Conservation (phyloP, 2,113 vertebrate species). For the Lasiurus cinereus region DNA sequence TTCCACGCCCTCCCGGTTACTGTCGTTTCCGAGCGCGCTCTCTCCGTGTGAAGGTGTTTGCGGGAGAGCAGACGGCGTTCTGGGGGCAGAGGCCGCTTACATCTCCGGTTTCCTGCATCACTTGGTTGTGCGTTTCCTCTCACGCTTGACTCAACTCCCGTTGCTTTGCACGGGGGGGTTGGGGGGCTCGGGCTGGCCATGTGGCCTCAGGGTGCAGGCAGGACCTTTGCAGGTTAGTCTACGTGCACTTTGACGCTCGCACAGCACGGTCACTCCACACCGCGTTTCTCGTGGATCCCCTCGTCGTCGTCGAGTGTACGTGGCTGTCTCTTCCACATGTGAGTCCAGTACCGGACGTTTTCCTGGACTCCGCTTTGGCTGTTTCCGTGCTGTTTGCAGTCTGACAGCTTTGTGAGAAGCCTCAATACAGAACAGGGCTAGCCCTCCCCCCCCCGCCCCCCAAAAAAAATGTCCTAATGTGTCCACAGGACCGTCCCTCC, state of each 20-base stretch:
- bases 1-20: background rate
- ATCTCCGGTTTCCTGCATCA: fast-evolving
- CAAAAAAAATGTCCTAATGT: background rate
- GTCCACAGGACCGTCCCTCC: background rate
- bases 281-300: fast-evolving
- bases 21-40: background rate
- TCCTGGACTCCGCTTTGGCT: background rate
- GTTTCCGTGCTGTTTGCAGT: background rate
- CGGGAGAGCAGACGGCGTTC: too few species aligned
- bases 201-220: background rate
- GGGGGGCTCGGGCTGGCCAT: fast-evolving
- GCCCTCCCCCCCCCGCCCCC: background rate
- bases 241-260: fast-evolving
- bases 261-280: fast-evolving
- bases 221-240: fast-evolving
- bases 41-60: fast-evolving
- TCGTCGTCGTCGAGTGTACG: fast-evolving
- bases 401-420: background rate
- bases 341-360: fast-evolving
- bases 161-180: fast-evolving
- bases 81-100: fast-evolving
- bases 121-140: background rate
- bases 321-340: fast-evolving
- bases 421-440: background rate
- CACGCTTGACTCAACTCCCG: fast-evolving